Evolutionary conservation across 2,888 invertebrate species (phyloP).

Genomic region (Parnassius apollo): DNA sequence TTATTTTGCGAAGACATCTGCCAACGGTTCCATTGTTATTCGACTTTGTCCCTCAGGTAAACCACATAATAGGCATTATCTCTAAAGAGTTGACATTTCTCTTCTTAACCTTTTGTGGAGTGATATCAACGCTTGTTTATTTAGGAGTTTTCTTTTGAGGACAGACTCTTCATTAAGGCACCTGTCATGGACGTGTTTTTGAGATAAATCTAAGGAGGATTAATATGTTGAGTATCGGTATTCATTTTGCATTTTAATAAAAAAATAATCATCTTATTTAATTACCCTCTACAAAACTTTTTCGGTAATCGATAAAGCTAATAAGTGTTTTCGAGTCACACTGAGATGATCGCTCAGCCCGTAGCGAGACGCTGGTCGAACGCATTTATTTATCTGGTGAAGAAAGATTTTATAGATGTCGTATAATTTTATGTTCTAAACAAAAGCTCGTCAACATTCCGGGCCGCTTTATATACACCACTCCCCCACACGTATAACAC

Average conservation of each 20-base stretch:
- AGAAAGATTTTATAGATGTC: conserved; percentile 78
- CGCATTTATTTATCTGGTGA: conserved; percentile 72
- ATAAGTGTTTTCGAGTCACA: conserved; percentile 43
- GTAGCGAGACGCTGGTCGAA: conserved; percentile 44
- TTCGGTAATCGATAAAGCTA: conserved; percentile 13
- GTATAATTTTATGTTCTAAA: conserved; percentile 80
- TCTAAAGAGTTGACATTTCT: conserved; percentile 75
- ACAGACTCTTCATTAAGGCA: conserved; percentile 54
- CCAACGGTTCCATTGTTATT: conserved; percentile 63
- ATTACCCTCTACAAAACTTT: background rate
- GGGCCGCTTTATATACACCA: conserved; percentile 31
- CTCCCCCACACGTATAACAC: conserved; percentile 45
- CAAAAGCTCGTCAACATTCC: conserved; percentile 66
- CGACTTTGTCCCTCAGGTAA: conserved; percentile 69
- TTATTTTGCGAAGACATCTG: conserved; percentile 79
- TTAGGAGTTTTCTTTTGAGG: conserved; percentile 52
- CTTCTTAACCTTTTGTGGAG: conserved; percentile 64
- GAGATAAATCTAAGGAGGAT: conserved; percentile 2
- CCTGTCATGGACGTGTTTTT: conserved; percentile 40
- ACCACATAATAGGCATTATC: conserved; percentile 74
- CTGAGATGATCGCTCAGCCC: conserved; percentile 44
- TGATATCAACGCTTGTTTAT: conserved; percentile 72
- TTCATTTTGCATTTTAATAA: background rate
- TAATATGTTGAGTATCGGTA: background rate
- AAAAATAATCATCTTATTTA: conserved; percentile 1